A percentile compares a stretch with the other conserved stretches of the same genome.
Conservation (phyloP, 1,140 invertebrate species). For the Melipona quadrifasciata region DNA sequence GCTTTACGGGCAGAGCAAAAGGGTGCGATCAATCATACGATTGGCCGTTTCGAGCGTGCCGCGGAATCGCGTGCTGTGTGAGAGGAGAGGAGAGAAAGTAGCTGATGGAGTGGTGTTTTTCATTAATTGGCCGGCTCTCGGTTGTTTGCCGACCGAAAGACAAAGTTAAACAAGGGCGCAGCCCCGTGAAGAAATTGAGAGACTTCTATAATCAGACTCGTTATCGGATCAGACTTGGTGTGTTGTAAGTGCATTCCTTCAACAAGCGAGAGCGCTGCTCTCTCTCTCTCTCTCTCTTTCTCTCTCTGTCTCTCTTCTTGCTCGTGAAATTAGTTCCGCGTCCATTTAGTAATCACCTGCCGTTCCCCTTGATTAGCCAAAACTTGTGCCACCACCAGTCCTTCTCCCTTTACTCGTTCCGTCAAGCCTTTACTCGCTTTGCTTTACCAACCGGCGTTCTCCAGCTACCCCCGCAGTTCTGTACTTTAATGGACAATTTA, state of each 20-base stretch:
- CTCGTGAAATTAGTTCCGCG: constrained; percentile 61
- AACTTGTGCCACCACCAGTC: constrained; percentile 29
- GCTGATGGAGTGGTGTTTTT: constrained; percentile 54
- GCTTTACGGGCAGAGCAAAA: background rate
- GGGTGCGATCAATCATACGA: constrained; percentile 52
- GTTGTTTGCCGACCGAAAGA: constrained; percentile 61
- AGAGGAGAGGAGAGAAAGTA: background rate
- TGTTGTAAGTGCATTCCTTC: constrained; percentile 22
- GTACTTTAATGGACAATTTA: constrained; percentile 64
- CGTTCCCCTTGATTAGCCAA: constrained; percentile 65
- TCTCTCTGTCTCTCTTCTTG: too few species aligned
- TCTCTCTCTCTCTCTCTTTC: background rate
- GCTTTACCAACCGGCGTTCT: constrained; percentile 17
- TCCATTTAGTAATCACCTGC: constrained; percentile 66
- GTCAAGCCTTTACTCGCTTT: background rate
- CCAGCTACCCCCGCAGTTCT: constrained; percentile 2
- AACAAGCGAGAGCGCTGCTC: background rate
- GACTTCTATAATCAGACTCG: constrained; percentile 60
- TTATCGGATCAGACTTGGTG: constrained; percentile 51
- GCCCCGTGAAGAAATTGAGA: constrained; percentile 49
- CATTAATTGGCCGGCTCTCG: constrained; percentile 60
- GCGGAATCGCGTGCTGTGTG: background rate
- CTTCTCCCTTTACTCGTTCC: background rate
- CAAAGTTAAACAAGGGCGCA: constrained; percentile 62
- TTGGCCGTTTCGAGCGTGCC: constrained; percentile 28